Evolutionary conservation across 2,888 invertebrate species (phyloP).

Genomic region (Volucella zonaria): DNA sequence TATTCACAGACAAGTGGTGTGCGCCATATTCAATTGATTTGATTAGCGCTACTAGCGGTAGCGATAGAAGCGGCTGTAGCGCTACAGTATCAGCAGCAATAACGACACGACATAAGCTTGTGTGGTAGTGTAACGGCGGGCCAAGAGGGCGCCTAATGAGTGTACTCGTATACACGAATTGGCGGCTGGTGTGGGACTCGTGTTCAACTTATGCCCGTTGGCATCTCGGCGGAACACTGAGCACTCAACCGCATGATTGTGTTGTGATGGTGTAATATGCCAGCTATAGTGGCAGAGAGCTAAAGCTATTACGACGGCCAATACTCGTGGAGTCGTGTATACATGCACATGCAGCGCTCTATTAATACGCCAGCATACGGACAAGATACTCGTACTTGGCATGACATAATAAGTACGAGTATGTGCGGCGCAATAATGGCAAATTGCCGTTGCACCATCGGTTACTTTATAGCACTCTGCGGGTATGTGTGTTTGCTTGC

Average conservation of each 20-base stretch:
- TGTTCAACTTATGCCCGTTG: slow-evolving; percentile 11
- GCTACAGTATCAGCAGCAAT: slow-evolving; percentile 10
- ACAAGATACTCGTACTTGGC: slow-evolving; percentile 37
- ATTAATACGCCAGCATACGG: slow-evolving; percentile 49
- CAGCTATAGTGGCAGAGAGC: background rate
- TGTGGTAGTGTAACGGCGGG: background rate
- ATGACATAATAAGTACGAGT: slow-evolving; percentile 57
- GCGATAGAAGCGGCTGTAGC: background rate
- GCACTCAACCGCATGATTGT: slow-evolving; percentile 42
- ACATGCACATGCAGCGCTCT: slow-evolving; percentile 59
- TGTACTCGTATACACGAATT: slow-evolving; percentile 12
- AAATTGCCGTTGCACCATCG: slow-evolving; percentile 64
- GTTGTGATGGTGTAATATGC: slow-evolving; percentile 43
- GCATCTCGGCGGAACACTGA: slow-evolving; percentile 36
- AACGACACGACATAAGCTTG: background rate
- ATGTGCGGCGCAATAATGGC: slow-evolving; percentile 70
- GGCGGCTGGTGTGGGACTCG: slow-evolving; percentile 22
- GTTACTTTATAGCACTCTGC: slow-evolving; percentile 3
- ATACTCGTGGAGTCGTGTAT: slow-evolving; percentile 3
- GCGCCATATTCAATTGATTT: slow-evolving; percentile 53
- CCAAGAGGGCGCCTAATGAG: background rate
- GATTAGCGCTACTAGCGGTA: background rate
- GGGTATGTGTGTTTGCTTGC: slow-evolving; percentile 18
- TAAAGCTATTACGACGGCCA: background rate
- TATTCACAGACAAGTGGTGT: slow-evolving; percentile 11